Evolutionary conservation across 2,888 invertebrate genomes (phyloP).

Genomic region (Axea sp.): DNA sequence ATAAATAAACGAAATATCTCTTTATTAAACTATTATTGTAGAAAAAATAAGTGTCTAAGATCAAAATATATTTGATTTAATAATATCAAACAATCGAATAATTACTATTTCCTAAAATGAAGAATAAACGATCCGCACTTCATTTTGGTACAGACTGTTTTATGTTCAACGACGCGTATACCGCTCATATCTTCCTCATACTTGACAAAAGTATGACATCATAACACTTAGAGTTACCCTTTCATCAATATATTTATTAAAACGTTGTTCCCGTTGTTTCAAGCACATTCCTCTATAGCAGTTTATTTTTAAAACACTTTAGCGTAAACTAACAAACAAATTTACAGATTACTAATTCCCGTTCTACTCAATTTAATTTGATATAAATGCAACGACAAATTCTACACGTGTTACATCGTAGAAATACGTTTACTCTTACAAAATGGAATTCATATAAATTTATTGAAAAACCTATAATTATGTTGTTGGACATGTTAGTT

Average conservation of each 20-base stretch:
- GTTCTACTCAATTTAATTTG: constrained; percentile 8
- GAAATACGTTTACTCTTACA: constrained; percentile 36
- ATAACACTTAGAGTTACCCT: constrained; percentile 11
- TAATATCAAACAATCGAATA: constrained; percentile 44
- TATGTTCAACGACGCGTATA: constrained; percentile 27
- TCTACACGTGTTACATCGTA: constrained; percentile 21
- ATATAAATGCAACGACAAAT: constrained; percentile 26
- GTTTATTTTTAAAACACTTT: constrained; percentile 15
- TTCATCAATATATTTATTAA: constrained; percentile 24
- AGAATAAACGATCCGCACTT: constrained; percentile 19
- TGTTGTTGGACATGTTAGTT: constrained; percentile 24
- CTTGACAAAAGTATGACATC: constrained; percentile 34
- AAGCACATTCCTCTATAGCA: neutral
- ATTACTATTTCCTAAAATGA: constrained; percentile 40
- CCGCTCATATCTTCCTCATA: neutral
- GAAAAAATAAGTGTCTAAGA: constrained; percentile 56
- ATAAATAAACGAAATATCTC: constrained; percentile 46
- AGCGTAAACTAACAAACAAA: constrained; percentile 24
- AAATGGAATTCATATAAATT: constrained; percentile 45
- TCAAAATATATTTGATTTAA: constrained; percentile 51
- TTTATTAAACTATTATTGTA: constrained; percentile 52
- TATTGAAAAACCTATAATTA: constrained; percentile 41
- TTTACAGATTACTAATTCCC: constrained; percentile 1
- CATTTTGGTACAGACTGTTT: constrained; percentile 16
- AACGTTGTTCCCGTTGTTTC: constrained; percentile 29